These are phyloP conservation scores for Coreoperca whiteheadi DNA, from an alignment of 2,113 vertebrate species.

Conservation along the genomic window DNA sequence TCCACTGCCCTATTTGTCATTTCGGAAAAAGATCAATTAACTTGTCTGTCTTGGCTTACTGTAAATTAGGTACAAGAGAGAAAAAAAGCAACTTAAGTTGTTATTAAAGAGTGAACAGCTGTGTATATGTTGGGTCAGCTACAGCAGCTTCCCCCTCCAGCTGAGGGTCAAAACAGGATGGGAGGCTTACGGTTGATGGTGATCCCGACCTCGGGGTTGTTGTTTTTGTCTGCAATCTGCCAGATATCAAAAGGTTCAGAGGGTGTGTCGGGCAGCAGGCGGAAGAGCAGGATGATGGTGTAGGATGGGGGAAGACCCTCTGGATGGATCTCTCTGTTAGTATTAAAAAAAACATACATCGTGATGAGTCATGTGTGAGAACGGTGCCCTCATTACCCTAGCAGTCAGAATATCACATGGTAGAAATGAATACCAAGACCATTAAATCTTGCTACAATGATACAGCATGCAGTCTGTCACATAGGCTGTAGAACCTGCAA, in stretches of 20 bases:
- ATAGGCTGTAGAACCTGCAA: slow-evolving; percentile 22
- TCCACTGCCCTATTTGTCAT: background rate
- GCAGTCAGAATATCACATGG: background rate
- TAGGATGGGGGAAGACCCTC: slow-evolving; percentile 93
- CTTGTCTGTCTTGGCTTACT: no score
- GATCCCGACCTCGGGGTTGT: slow-evolving; percentile 95
- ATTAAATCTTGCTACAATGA: slow-evolving; percentile 4
- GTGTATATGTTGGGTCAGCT: slow-evolving; percentile 19
- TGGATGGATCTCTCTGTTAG: slow-evolving; percentile 93
- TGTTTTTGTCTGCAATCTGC: slow-evolving; percentile 96
- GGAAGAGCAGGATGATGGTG: slow-evolving; percentile 95
- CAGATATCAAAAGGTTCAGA: slow-evolving; percentile 95
- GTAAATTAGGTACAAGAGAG: background rate
- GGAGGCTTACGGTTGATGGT: slow-evolving; percentile 92
- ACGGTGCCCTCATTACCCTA: background rate
- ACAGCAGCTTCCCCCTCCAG: slow-evolving; percentile 31
- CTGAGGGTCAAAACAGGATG: slow-evolving; percentile 27
- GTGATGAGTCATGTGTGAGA: slow-evolving; percentile 10
- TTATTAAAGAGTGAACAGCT: slow-evolving; percentile 36
- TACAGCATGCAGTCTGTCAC: slow-evolving; percentile 6
- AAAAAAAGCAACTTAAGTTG: background rate
- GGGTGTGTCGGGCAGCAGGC: slow-evolving; percentile 91
- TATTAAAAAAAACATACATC: slow-evolving; percentile 42
- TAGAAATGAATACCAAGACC: slow-evolving; percentile 4
- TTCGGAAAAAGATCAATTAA: background rate